Evolutionary conservation across 2,888 invertebrate species (phyloP), one percentile per base, ranked within the genome.

Genomic region (Yponomeuta evonymella): DNA sequence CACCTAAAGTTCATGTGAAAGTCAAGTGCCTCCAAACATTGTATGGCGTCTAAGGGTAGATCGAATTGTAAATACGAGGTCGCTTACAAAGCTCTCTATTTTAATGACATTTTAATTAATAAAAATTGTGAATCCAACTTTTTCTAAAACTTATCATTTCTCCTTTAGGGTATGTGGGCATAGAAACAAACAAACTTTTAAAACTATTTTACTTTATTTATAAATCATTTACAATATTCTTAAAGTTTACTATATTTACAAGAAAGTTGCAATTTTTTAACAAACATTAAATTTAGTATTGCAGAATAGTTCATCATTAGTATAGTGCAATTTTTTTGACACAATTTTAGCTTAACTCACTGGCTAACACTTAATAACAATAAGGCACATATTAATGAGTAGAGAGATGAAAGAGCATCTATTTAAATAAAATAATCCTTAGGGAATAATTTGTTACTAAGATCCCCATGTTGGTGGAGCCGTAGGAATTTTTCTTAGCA

Each of bases 51-150:
- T 12, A 43, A 58, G 51, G 51, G 51, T 65, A 58, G 12, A 58
- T 15, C 51, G 51, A 67, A 36, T 43, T 69, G 58, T 70, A 71
- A 72, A 70, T 70, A 67, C 3, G 67, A 71, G 71, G 73, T 73
- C 70, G 76, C 77, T 77, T 77, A 29, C 70, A 74, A 75, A 77
- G 77, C 77, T 77, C 76, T 77, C 76, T 76, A 74, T 72, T 74
- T 69, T 69, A 67, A 67, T 69, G 23, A 67, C 71, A 71, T 71
- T 71, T 67, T 70, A 58, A 12, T 71, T 36, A 48, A 67, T 67
- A 69, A 67, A 70, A 9, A 48, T 67, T 70, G 66, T 58, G 2
- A 68, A 63, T 64, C 11, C 11, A 48, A 64, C 30, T 30, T 70
- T 64, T 43, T 30, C 43, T 64, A 51, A 48, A 15, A 70, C 3